Evolutionary conservation across 2,888 invertebrate species (phyloP).

Genomic region (Drosophila bunnanda): DNA sequence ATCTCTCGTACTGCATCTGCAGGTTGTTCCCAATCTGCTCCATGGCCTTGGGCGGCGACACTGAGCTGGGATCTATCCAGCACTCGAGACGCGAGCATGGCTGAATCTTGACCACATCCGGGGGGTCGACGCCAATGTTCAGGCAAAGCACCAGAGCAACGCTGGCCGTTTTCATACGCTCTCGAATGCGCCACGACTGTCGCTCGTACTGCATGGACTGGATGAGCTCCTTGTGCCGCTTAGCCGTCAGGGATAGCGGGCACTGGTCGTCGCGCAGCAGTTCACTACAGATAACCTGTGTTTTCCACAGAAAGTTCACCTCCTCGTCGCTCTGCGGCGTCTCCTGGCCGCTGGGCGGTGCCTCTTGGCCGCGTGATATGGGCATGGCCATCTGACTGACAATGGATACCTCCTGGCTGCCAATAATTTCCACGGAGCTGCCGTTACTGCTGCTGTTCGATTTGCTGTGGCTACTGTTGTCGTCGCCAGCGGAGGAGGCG

Average conservation of each 20-base stretch:
- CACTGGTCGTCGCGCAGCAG: constrained; percentile 23
- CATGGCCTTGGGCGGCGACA: constrained; percentile 95
- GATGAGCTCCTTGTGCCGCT: constrained; percentile 89
- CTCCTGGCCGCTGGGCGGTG: constrained; percentile 7
- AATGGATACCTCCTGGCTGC: constrained; percentile 12
- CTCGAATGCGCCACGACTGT: constrained; percentile 96
- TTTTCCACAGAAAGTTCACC: constrained; percentile 1
- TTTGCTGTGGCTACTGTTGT: constrained; percentile 28
- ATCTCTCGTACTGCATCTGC: constrained; percentile 98
- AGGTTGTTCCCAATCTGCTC: constrained; percentile 96
- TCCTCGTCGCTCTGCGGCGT: constrained; percentile 1
- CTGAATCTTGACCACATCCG: constrained; percentile 98
- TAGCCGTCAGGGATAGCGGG: constrained; percentile 57
- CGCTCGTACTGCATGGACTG: constrained; percentile 88
- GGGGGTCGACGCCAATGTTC: constrained; percentile 99
- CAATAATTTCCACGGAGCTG: constrained; percentile 21
- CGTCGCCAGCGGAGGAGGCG: not conserved
- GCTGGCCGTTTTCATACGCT: constrained; percentile 99
- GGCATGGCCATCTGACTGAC: constrained; percentile 1
- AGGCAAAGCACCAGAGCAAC: constrained; percentile 98
- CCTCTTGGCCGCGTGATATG: not conserved
- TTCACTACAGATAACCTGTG: not conserved
- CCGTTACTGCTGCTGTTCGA: constrained; percentile 36
- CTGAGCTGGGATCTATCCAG: constrained; percentile 97
- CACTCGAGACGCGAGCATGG: constrained; percentile 98